Evolutionary conservation across 1,140 invertebrate genomes (phyloP).

Genomic region (Yoshiicerus persimilis): DNA sequence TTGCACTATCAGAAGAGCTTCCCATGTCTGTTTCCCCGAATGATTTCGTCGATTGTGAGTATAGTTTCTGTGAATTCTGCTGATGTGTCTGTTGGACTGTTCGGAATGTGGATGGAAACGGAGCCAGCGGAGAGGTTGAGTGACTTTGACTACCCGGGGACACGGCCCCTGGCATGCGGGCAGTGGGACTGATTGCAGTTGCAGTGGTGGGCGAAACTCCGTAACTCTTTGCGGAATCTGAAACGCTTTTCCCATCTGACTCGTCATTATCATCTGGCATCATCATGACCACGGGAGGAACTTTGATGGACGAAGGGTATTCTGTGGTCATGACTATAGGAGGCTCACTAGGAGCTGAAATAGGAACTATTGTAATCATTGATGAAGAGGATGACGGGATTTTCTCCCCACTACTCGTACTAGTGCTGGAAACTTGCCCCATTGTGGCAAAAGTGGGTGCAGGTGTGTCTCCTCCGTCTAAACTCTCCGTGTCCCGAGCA

Average conservation of each 20-base stretch:
- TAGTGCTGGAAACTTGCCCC: not conserved
- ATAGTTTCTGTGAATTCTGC: constrained; percentile 31
- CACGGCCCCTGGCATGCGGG: not conserved
- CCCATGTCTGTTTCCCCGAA: constrained; percentile 48
- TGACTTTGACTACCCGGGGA: not conserved
- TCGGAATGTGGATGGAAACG: constrained; percentile 34
- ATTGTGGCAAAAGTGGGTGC: not conserved
- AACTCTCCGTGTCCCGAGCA: not conserved
- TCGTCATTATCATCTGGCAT: not conserved
- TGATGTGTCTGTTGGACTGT: constrained; percentile 11
- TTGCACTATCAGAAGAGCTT: constrained; percentile 55
- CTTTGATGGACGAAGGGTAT: not conserved
- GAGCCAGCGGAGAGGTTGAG: not conserved
- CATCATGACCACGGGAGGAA: constrained; percentile 9
- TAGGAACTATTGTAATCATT: not conserved
- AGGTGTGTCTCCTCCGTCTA: not conserved
- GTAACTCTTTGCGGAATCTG: not conserved
- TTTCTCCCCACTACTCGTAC: not conserved
- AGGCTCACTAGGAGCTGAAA: not conserved
- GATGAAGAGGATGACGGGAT: not conserved
- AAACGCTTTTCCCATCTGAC: not conserved
- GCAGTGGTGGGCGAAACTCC: not conserved
- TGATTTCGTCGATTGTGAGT: constrained; percentile 32
- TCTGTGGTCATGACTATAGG: constrained; percentile 5
- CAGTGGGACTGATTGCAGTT: not conserved